phyloP scores from a whole-genome alignment of 2,888 invertebrate species.

The Ceriagrion tenellum region DNA sequence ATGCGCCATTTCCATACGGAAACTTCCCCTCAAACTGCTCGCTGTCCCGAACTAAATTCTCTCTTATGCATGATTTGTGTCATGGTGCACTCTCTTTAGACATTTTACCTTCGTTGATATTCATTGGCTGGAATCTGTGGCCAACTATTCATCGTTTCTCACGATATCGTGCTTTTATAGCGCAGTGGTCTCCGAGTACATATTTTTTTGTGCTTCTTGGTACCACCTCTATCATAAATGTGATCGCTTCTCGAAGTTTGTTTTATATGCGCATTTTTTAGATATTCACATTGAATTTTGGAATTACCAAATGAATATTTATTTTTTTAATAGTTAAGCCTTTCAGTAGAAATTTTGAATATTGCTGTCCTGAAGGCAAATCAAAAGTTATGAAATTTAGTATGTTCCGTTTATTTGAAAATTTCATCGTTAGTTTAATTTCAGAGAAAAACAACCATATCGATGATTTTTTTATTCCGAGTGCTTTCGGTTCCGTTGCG shows the following conservation, averaged over 20 bases:
- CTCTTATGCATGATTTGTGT: not conserved
- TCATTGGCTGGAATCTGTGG: not conserved
- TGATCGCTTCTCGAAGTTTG: not conserved
- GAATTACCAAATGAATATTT: not conserved
- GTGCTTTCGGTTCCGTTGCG: not conserved
- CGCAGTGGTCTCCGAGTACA: not conserved
- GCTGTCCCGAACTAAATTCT: not conserved
- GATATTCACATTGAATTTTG: not conserved
- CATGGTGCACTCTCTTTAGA: not conserved
- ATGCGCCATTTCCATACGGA: not conserved
- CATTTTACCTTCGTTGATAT: not conserved
- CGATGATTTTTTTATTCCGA: not conserved
- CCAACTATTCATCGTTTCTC: not conserved
- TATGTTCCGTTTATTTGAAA: not conserved
- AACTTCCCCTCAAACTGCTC: not conserved
- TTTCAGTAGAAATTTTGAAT: too few species aligned
- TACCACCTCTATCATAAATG: not conserved
- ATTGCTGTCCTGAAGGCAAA: too few species aligned
- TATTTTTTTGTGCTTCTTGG: not conserved
- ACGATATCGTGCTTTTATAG: not conserved
- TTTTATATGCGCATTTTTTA: not conserved
- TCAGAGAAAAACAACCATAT: not conserved
- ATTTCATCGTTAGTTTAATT: not conserved
- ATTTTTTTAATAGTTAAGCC: not conserved
- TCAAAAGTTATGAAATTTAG: not conserved